A percentile compares a stretch with the other conserved stretches of the same genome.
These are phyloP conservation scores for Megaustenia siamemsis DNA, from an alignment of 2,888 invertebrate species.

Conservation along the genomic window DNA sequence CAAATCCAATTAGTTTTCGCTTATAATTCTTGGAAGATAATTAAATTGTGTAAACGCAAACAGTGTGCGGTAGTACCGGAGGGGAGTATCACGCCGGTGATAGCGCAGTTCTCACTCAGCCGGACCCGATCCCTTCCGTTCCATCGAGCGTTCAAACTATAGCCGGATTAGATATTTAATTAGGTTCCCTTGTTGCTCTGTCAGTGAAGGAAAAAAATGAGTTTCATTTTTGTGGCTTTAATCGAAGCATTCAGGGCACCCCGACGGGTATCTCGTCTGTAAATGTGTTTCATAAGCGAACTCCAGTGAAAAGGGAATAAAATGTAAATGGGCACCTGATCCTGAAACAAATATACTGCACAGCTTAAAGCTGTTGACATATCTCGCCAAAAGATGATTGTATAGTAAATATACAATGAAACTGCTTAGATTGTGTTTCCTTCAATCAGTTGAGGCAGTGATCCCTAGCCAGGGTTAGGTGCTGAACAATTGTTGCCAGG, in stretches of 20 bases:
- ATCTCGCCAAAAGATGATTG: too few relatives aligned
- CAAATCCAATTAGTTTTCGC: slow-evolving; percentile 19
- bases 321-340: too few relatives aligned
- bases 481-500: too few relatives aligned
- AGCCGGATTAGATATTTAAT: slow-evolving; percentile 18
- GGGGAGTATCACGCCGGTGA: not conserved
- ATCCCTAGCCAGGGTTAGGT: too few relatives aligned
- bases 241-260: not conserved
- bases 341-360: too few relatives aligned
- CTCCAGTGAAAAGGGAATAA: too few relatives aligned
- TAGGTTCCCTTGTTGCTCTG: not conserved
- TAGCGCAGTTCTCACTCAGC: not conserved
- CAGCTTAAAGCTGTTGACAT: too few relatives aligned
- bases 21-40: slow-evolving; percentile 31
- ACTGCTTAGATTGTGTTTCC: too few relatives aligned
- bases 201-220: not conserved
- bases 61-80: slow-evolving; percentile 6
- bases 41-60: slow-evolving; percentile 39
- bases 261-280: not conserved
- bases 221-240: not conserved
- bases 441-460: too few relatives aligned
- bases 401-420: too few relatives aligned
- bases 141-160: not conserved
- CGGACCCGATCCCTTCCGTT: not conserved
- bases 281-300: not conserved